phyloP scores from a whole-genome alignment of 2,888 invertebrate genomes.

The Seira ritae region DNA sequence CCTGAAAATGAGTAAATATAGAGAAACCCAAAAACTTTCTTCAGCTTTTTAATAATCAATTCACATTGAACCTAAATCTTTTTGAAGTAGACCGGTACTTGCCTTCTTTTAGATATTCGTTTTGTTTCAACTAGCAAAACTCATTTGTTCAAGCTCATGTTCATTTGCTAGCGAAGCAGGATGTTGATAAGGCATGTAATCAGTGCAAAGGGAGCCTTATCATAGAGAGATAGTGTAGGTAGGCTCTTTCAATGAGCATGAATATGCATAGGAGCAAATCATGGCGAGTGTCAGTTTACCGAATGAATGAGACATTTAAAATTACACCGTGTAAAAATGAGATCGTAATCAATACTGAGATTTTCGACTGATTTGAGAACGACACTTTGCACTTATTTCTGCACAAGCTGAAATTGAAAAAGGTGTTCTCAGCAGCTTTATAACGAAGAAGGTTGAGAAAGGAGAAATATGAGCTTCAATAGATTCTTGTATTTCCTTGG shows the following conservation, averaged over 20 bases:
- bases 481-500: background rate
- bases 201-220: no score
- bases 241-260: background rate
- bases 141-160: no score
- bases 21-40: no score
- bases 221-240: no score
- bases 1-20: no score
- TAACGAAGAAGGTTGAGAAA: background rate
- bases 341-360: constrained; percentile 7
- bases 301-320: constrained; percentile 14
- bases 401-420: background rate
- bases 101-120: no score
- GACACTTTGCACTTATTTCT: background rate
- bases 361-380: background rate
- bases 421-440: background rate
- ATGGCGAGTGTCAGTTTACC: background rate
- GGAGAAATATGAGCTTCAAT: background rate
- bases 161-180: no score
- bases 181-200: no score
- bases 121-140: no score
- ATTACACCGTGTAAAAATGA: constrained; percentile 4
- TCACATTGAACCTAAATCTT: no score
- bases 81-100: no score
- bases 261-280: background rate
- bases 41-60: no score